Evolutionary conservation across 2,113 vertebrate species (phyloP).

Genomic region (Labrus mixtus): DNA sequence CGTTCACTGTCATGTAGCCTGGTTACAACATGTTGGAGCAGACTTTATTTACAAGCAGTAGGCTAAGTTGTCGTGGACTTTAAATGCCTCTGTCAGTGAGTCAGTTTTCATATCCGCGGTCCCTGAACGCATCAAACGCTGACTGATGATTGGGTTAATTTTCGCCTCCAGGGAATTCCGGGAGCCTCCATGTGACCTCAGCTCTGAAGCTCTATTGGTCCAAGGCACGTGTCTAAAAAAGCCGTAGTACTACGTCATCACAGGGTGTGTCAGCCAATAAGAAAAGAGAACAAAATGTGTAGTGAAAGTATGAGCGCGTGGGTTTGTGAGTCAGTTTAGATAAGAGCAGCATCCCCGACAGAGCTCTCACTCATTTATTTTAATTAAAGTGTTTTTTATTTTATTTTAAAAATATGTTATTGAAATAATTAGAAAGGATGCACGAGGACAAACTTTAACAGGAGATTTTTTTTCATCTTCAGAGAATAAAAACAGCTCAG

Average conservation of each 20-base stretch:
- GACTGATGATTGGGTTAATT: constrained; percentile 29
- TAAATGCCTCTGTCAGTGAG: too few relatives aligned
- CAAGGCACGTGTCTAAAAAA: constrained; percentile 93
- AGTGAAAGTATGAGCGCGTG: constrained; percentile 91
- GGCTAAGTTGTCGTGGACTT: too few relatives aligned
- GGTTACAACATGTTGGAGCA: not conserved
- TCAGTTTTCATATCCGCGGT: not conserved
- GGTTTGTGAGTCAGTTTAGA: constrained; percentile 75
- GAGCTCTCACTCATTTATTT: not conserved
- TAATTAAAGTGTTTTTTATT: not conserved
- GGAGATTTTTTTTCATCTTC: constrained; percentile 67
- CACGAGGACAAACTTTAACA: constrained; percentile 20
- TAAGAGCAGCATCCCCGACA: constrained; percentile 29
- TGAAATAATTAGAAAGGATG: not conserved
- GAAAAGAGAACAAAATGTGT: constrained; percentile 92
- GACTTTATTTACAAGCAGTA: not conserved
- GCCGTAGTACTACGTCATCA: constrained; percentile 87
- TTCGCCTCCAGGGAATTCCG: constrained; percentile 49
- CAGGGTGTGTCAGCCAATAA: constrained; percentile 86
- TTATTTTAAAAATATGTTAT: not conserved
- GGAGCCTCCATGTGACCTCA: constrained; percentile 86
- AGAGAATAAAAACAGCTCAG: not conserved
- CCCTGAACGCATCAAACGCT: constrained; percentile 39
- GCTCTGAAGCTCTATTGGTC: constrained; percentile 83
- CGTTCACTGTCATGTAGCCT: not conserved